Percentiles rank a stretch among this genome's conserved stretches.
These are phyloP conservation scores for Portunus trituberculatus DNA, from an alignment of 1,140 invertebrate genomes.

Conservation along the genomic window DNA sequence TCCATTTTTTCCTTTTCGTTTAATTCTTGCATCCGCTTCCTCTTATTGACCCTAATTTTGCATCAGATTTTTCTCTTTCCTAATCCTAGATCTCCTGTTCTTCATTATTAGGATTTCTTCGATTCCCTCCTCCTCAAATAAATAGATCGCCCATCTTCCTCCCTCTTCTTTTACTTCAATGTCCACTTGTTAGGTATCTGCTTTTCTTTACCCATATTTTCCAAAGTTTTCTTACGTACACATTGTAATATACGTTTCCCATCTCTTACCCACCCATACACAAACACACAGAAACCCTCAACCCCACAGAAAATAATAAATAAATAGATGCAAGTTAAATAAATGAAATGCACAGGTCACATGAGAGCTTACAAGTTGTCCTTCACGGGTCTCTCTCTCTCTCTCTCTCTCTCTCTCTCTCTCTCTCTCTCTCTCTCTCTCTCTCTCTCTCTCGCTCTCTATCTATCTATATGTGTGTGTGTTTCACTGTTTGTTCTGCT, in stretches of 20 bases:
- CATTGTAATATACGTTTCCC: background rate
- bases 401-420: background rate
- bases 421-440: too few species aligned
- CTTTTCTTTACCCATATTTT: too few species aligned
- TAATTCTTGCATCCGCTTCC: too few species aligned
- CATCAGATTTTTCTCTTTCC: background rate
- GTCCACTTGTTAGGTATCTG: too few species aligned
- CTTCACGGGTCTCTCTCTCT: background rate
- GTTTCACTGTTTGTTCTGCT: too few species aligned
- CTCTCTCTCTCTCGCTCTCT: too few species aligned
- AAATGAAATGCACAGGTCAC: background rate
- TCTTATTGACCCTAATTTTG: too few species aligned
- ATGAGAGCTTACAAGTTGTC: background rate
- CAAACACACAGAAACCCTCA: background rate
- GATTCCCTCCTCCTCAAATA: background rate
- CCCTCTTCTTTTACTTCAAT: background rate
- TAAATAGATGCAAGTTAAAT: background rate
- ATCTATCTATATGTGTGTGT: too few species aligned
- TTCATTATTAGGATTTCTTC: background rate
- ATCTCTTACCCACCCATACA: background rate
- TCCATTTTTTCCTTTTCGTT: too few species aligned
- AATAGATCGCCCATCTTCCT: background rate
- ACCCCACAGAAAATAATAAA: background rate
- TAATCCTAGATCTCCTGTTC: background rate
- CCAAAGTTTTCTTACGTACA: background rate